A percentile compares a stretch with the other conserved stretches of the same genome.
phyloP scores from a whole-genome alignment of 2,797 vertebrate species.

The Gambelia wislizenii region DNA sequence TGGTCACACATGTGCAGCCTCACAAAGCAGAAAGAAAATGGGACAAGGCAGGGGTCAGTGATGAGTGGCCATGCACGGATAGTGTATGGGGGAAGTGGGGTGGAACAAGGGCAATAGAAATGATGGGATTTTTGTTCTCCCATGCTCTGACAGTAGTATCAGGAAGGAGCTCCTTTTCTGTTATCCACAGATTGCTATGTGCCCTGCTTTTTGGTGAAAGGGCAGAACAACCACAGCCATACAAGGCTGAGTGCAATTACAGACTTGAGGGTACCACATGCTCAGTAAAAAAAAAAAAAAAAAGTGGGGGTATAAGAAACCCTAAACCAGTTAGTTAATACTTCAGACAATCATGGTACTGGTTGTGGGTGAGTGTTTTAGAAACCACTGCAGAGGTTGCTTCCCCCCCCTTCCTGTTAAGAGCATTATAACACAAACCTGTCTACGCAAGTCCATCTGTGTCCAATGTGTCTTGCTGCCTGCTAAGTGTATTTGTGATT shows the following conservation, averaged over 20 bases:
- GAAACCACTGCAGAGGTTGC: not conserved
- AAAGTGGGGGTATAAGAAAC: slow-evolving; percentile 84
- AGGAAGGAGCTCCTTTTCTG: slow-evolving; percentile 47
- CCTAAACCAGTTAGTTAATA: slow-evolving; percentile 73
- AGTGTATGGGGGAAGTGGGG: slow-evolving; percentile 80
- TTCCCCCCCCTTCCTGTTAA: not conserved
- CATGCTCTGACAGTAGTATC: slow-evolving; percentile 79
- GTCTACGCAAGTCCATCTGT: not conserved
- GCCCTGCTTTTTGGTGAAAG: slow-evolving; percentile 74
- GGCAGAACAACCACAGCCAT: slow-evolving; percentile 52
- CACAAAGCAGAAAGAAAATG: slow-evolving; percentile 76
- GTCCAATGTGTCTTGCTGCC: not conserved
- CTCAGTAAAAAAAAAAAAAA: slow-evolving; percentile 85
- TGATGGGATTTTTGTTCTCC: slow-evolving; percentile 82
- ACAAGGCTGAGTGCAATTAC: slow-evolving; percentile 82
- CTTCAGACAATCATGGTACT: slow-evolving; percentile 38
- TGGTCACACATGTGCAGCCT: slow-evolving; percentile 74
- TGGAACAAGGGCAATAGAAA: slow-evolving; percentile 84
- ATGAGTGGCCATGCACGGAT: slow-evolving; percentile 81
- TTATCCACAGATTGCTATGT: not conserved
- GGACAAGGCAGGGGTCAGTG: slow-evolving; percentile 78
- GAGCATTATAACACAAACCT: not conserved
- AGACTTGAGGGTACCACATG: slow-evolving; percentile 83
- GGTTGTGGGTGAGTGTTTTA: slow-evolving; percentile 47
- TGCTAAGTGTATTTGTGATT: not conserved